phyloP scores from a whole-genome alignment of 2,797 vertebrate species.

The Triplophysa yarkandensis region DNA sequence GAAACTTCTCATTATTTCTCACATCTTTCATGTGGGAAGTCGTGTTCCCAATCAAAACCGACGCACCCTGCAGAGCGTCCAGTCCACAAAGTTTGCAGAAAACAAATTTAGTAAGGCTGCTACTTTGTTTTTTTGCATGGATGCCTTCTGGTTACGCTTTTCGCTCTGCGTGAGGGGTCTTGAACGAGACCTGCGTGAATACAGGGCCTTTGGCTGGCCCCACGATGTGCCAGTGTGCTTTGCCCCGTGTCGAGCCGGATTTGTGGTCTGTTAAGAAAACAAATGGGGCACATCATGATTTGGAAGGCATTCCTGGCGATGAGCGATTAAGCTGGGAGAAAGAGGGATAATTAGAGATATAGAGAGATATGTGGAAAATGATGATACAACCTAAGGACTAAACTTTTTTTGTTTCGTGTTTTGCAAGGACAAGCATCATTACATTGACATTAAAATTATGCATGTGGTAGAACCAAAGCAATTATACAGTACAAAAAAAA shows the following conservation, averaged over 20 bases:
- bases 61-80: constrained; percentile 36
- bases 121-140: constrained; percentile 21
- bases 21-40: constrained; percentile 52
- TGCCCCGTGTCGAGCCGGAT: constrained; percentile 45
- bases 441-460: not conserved
- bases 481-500: not conserved
- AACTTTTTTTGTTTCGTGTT: not conserved
- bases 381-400: constrained; percentile 12
- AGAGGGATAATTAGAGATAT: not conserved
- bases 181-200: constrained; percentile 34
- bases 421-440: not conserved
- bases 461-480: not conserved
- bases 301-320: constrained; percentile 51
- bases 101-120: constrained; percentile 45
- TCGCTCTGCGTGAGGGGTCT: not conserved
- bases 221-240: constrained; percentile 43
- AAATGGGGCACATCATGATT: constrained; percentile 59
- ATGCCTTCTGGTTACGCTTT: constrained; percentile 26
- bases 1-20: constrained; percentile 57
- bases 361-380: not conserved
- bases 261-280: constrained; percentile 58
- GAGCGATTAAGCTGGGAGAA: constrained; percentile 42
- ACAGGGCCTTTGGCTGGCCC: constrained; percentile 37
- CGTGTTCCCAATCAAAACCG: constrained; percentile 52
- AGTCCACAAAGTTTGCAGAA: constrained; percentile 35